A percentile compares a stretch with the other conserved stretches of the same genome.
Evolutionary conservation across 2,888 invertebrate genomes (phyloP).

Genomic region (Metacarcinus magister): DNA sequence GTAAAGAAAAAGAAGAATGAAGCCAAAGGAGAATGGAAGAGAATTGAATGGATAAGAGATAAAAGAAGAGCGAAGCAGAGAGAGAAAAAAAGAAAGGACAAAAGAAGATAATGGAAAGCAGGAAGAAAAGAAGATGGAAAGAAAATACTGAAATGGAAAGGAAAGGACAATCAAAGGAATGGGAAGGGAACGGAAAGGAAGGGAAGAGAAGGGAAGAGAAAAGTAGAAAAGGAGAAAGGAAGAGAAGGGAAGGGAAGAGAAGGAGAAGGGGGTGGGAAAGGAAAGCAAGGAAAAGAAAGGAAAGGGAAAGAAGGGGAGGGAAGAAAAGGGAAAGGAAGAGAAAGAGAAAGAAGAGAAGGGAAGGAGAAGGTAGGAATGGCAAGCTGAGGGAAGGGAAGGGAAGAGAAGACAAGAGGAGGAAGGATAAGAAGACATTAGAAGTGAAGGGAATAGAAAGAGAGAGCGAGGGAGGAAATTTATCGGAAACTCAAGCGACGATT

Average conservation of each 20-base stretch:
- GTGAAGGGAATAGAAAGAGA: neutral
- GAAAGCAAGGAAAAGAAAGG: neutral
- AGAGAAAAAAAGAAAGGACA: neutral
- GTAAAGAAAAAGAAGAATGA: neutral
- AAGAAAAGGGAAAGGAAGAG: neutral
- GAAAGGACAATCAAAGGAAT: neutral
- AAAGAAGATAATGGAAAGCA: neutral
- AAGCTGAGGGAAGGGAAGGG: neutral
- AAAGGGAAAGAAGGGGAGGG: neutral
- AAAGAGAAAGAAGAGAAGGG: neutral
- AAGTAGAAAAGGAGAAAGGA: constrained; percentile 1
- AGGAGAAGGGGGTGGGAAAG: neutral
- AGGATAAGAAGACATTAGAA: neutral
- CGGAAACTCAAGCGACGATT: neutral
- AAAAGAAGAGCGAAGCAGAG: neutral
- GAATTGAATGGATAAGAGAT: neutral
- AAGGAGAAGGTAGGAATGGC: neutral
- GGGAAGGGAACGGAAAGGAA: neutral
- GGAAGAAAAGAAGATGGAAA: neutral
- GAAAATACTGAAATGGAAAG: neutral
- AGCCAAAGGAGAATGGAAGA: neutral
- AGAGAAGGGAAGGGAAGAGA: neutral
- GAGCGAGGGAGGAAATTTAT: neutral
- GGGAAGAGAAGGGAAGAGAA: neutral
- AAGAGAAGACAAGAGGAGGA: neutral